Conservation (phyloP, 2,797 vertebrate genomes). For the Poecile montanus region DNA sequence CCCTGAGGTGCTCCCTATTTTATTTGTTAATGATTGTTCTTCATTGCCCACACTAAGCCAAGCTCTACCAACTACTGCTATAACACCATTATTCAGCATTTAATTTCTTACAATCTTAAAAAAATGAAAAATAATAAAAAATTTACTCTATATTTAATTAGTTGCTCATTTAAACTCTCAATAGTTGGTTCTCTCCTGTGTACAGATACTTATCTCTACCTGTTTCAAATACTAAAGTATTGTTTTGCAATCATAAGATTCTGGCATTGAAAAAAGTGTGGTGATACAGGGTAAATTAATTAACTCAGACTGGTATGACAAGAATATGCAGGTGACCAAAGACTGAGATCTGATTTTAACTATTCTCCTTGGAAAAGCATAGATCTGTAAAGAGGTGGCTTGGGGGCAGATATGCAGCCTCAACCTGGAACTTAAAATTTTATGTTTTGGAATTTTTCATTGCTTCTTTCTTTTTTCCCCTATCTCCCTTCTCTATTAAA, state of each 20-base stretch:
- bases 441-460: not conserved
- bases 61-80: not conserved
- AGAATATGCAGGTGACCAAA: not conserved
- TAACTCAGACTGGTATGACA: not conserved
- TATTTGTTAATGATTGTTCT: conserved; percentile 51
- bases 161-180: not conserved
- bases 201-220: not conserved
- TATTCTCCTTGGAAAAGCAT: not conserved
- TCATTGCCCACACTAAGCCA: conserved; percentile 18
- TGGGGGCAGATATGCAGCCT: not conserved
- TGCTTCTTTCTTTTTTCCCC: not conserved
- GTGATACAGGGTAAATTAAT: not conserved
- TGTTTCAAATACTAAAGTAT: not conserved
- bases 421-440: not conserved
- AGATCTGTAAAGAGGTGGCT: not conserved
- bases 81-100: not conserved
- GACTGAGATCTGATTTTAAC: not conserved
- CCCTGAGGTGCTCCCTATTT: conserved; percentile 64
- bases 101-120: not conserved
- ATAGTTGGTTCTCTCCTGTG: not conserved
- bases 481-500: not conserved
- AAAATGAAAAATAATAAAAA: not conserved
- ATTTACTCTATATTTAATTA: not conserved
- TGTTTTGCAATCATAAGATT: not conserved
- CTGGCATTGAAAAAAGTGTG: not conserved